These are phyloP conservation scores for Rhea americana DNA, from an alignment of 2,113 vertebrate genomes.

Conservation along the genomic window DNA sequence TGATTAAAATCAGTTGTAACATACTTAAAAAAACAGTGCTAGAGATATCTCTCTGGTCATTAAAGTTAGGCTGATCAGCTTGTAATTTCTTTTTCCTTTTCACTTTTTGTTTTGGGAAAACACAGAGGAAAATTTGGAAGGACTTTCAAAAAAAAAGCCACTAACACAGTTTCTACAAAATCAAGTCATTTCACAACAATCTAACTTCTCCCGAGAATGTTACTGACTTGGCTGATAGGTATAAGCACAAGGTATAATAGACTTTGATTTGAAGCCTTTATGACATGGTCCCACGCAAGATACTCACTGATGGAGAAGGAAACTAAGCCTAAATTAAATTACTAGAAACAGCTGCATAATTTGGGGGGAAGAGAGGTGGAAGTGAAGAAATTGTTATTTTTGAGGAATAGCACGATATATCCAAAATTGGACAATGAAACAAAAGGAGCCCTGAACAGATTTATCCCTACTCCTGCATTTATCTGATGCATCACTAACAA, in stretches of 20 bases:
- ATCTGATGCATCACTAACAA: not conserved
- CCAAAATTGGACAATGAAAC: not conserved
- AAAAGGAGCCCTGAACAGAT: not conserved
- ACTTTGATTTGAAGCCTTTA: not conserved
- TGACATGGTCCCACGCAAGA: rapidly evolving
- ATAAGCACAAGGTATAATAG: not conserved
- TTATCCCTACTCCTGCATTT: not conserved
- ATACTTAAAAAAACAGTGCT: not conserved
- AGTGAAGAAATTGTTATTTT: not conserved
- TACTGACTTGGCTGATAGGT: not conserved
- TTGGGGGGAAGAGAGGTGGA: not conserved
- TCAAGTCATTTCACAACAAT: not conserved
- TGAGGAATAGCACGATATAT: not conserved
- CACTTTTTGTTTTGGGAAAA: not conserved
- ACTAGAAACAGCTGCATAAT: not conserved
- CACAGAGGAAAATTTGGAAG: not conserved
- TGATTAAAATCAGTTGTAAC: not conserved
- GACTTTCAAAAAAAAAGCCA: not conserved
- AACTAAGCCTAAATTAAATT: not conserved
- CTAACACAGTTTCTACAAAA: not conserved
- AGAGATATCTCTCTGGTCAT: not conserved
- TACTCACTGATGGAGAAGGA: not conserved
- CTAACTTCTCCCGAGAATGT: not conserved
- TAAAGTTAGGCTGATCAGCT: not conserved
- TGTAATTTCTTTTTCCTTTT: not conserved